Base-by-base conservation (phyloP, 1,140 invertebrate genomes). In the Caligus rogercresseyi region DNA sequence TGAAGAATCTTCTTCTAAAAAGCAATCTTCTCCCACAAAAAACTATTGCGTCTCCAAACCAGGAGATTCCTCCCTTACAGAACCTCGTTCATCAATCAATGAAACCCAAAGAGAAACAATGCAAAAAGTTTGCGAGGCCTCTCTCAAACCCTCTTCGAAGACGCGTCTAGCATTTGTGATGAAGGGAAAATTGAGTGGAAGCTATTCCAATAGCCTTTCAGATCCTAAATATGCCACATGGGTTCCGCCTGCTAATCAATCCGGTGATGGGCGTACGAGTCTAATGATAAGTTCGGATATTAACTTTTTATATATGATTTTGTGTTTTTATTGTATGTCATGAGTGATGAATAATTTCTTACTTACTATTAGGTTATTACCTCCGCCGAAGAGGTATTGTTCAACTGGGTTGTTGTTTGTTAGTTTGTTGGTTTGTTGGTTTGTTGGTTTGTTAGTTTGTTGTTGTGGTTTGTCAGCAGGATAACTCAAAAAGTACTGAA, bases 221-320 rank as follows among this genome's bases (percentile, higher is more conserved):
- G 79, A 83, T 65, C 70, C 71, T 11, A 78, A 85, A 69, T 85
- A 85, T 72, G 80, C 79, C 11, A 80, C 78, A 66, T 89, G 86
- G 86, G 69, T 84, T n/a, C 86, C 86, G 4, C 86, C 86, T 4
- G 62, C 72, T 64, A 76, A 80, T 70, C 86, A 89, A 75, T 78
- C 74, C 61, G 87, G 87, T 2, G 86, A 89, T 76, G 87, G 87
- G 14, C 78, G 79, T 68, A 89, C 86, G 20, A 79, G 74, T 69
- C 75, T 89, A 19, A 89, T 74, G 83, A 85, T 20, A 89, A 87
- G 76, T 83, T 79, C 70, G 86, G 86, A 20, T 89, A 89, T 72
- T 89, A 67, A 74, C n/a, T 43, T n/a, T n/a, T n/a, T n/a, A n/a
- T n/a, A n/a, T n/a, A n/a, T n/a, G n/a, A n/a, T n/a, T n/a, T n/a